These are phyloP conservation scores for Paracentrotus lividus DNA, from an alignment of 53 echinoderm and acorn worm genomes.

Conservation along the genomic window DNA sequence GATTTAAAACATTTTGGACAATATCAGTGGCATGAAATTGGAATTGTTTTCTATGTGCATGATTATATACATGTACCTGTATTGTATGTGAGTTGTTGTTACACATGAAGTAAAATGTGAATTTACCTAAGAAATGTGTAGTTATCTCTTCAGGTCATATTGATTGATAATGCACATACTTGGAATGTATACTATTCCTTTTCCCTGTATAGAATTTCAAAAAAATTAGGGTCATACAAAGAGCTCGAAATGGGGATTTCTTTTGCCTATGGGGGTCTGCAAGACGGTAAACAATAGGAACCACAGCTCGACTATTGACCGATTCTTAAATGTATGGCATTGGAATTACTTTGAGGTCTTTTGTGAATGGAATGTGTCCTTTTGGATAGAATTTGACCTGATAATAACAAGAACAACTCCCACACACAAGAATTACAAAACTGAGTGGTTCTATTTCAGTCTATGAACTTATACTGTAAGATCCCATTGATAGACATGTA, in stretches of 20 bases:
- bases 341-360: constrained; percentile 1
- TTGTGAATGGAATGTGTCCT: constrained; percentile 49
- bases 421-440: neutral
- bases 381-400: neutral
- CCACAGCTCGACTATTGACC: neutral
- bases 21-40: neutral
- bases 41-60: neutral
- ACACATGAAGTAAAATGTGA: neutral
- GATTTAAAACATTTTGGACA: neutral
- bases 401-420: constrained; percentile 39
- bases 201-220: neutral
- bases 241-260: neutral
- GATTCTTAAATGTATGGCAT: constrained; percentile 34
- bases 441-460: neutral
- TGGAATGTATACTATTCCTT: neutral
- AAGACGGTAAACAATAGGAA: neutral
- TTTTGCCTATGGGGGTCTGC: neutral
- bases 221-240: neutral
- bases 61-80: neutral
- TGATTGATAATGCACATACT: neutral
- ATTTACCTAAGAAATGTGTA: neutral
- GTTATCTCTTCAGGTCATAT: neutral
- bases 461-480: no score
- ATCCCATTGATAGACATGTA: neutral
- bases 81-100: neutral